Percentiles rank a stretch among this genome's conserved stretches.
phyloP scores from a whole-genome alignment of 1,140 invertebrate genomes.

The Gonatopus flavifemur region DNA sequence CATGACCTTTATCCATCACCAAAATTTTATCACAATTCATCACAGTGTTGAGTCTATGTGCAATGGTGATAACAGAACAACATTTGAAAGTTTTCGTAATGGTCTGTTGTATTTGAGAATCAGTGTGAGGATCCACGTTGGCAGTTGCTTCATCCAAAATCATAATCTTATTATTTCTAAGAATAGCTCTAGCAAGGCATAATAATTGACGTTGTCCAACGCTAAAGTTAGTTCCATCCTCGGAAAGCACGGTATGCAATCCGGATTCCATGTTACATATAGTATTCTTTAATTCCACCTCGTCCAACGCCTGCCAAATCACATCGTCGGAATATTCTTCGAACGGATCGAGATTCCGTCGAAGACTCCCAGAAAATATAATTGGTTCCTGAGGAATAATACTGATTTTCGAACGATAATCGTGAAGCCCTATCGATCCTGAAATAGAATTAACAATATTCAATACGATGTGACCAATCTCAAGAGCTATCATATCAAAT shows the following conservation, averaged over 20 bases:
- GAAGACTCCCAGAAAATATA: constrained; percentile 79
- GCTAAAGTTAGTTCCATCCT: constrained; percentile 78
- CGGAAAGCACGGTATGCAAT: constrained; percentile 69
- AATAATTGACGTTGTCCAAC: constrained; percentile 83
- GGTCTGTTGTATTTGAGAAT: constrained; percentile 73
- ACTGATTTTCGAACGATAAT: constrained; percentile 76
- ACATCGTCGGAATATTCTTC: constrained; percentile 74
- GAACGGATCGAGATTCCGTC: constrained; percentile 84
- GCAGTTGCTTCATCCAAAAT: constrained; percentile 74
- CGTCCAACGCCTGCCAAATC: constrained; percentile 80
- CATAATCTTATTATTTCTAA: constrained; percentile 76
- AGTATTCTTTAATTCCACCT: constrained; percentile 72
- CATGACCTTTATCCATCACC: constrained; percentile 64
- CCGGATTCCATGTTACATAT: constrained; percentile 66
- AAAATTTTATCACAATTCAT: constrained; percentile 67
- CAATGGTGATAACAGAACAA: constrained; percentile 84
- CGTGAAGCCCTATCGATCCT: constrained; percentile 67
- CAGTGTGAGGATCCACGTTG: constrained; percentile 73
- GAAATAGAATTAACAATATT: no score
- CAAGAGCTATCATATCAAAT: no score
- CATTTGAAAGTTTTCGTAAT: constrained; percentile 71
- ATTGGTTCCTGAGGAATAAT: constrained; percentile 92
- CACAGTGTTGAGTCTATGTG: constrained; percentile 82
- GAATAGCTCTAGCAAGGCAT: constrained; percentile 76
- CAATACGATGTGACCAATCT: no score